Conservation (phyloP, 2,888 invertebrate genomes). For the Ectobius pallidus region DNA sequence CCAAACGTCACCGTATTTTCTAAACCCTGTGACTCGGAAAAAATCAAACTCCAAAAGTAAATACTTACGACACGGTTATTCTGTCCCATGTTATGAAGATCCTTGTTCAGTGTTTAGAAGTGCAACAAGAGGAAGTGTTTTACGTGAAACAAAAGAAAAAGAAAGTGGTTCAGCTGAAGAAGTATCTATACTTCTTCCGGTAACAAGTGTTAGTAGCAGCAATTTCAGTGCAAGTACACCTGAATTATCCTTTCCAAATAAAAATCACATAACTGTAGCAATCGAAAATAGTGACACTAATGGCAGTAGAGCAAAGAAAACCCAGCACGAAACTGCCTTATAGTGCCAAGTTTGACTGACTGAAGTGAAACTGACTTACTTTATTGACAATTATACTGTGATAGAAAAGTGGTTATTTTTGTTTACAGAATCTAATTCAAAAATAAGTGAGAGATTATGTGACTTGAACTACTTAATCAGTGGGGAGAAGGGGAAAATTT, state of each 20-base stretch:
- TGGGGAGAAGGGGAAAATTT: no score
- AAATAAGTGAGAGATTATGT: no score
- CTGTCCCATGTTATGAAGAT: slow-evolving; percentile 30
- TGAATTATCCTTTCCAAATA: slow-evolving; percentile 52
- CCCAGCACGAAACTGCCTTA: slow-evolving; percentile 55
- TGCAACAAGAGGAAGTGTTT: slow-evolving; percentile 12
- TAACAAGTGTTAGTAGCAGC: not conserved
- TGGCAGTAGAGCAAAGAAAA: slow-evolving; percentile 28
- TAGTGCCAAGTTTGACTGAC: slow-evolving; percentile 48
- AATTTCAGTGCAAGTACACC: slow-evolving; percentile 37
- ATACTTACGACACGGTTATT: slow-evolving; percentile 5
- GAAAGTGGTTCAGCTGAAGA: slow-evolving; percentile 26
- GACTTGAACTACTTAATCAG: no score
- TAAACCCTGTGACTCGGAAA: slow-evolving; percentile 34
- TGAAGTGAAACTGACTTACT: slow-evolving; percentile 51
- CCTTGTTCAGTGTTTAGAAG: slow-evolving; percentile 41
- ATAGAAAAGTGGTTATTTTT: slow-evolving; percentile 34
- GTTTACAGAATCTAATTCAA: no score
- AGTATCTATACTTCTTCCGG: slow-evolving; percentile 31
- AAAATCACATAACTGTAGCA: slow-evolving; percentile 52
- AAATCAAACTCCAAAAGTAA: slow-evolving; percentile 22
- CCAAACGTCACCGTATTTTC: slow-evolving; percentile 44
- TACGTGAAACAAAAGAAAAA: not conserved
- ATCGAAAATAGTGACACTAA: not conserved
- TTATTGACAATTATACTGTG: slow-evolving; percentile 48